Percentiles rank a stretch among this genome's conserved stretches.
Evolutionary conservation across 2,888 invertebrate species (phyloP).

Genomic region (Mongoloraphidia duomilia): DNA sequence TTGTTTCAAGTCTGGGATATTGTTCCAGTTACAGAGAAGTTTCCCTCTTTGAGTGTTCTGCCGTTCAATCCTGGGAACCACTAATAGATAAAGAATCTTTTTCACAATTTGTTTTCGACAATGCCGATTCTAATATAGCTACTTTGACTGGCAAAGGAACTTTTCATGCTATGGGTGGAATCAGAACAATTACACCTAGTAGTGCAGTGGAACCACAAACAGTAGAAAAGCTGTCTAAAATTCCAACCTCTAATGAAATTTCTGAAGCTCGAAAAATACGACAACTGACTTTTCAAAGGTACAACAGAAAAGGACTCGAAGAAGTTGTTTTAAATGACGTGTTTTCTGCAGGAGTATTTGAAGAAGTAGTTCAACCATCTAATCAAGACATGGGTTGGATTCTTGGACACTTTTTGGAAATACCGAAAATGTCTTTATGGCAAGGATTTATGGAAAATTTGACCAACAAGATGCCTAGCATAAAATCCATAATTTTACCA

Average conservation of each 20-base stretch:
- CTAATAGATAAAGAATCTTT: slow-evolving; percentile 5
- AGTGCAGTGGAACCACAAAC: slow-evolving; percentile 7
- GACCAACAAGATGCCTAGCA: too few species aligned
- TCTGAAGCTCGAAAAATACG: slow-evolving; percentile 4
- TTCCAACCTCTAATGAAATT: slow-evolving; percentile 8
- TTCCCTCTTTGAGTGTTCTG: slow-evolving; percentile 13
- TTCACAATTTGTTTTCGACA: slow-evolving; percentile 14
- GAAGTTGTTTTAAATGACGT: too few species aligned
- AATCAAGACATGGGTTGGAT: too few species aligned
- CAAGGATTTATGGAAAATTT: too few species aligned
- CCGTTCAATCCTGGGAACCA: slow-evolving; percentile 10
- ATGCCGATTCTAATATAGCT: slow-evolving; percentile 12
- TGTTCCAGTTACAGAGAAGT: slow-evolving; percentile 16
- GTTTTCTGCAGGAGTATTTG: too few species aligned
- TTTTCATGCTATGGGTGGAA: slow-evolving; percentile 15
- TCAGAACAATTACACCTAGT: slow-evolving; percentile 10
- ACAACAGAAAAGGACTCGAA: too few species aligned
- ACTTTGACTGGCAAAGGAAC: slow-evolving; percentile 13
- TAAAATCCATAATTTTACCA: too few species aligned
- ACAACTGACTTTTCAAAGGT: too few species aligned
- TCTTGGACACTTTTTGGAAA: too few species aligned
- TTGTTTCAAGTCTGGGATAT: slow-evolving; percentile 14
- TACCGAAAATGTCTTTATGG: too few species aligned
- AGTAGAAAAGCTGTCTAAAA: slow-evolving; percentile 4
- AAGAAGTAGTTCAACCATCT: too few species aligned